Evolutionary conservation across 2,113 vertebrate species (phyloP).

Genomic region (Callaeas wilsoni): DNA sequence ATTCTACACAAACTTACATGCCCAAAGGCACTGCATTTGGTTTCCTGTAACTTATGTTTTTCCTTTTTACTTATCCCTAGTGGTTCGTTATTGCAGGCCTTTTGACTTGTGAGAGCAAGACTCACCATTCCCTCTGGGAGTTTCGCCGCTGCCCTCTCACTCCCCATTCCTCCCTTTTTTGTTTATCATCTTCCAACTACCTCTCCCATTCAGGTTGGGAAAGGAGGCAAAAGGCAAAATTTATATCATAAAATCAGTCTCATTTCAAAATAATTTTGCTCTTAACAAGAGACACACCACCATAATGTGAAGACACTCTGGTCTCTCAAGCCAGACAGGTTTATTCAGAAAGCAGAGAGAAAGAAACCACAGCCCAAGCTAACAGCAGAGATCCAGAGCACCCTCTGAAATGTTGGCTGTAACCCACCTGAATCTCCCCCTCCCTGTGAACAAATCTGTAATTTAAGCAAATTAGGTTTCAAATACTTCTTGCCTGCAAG

Average conservation of each 20-base stretch:
- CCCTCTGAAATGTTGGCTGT: background rate
- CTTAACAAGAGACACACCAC: background rate
- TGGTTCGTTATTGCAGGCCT: constrained; percentile 3
- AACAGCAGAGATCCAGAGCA: background rate
- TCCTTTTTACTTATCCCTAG: background rate
- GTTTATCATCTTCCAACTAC: background rate
- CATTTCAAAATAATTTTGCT: background rate
- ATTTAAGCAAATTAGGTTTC: background rate
- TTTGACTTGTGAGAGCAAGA: constrained; percentile 63
- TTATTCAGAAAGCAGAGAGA: background rate
- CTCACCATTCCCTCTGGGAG: constrained; percentile 25
- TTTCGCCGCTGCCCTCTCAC: background rate
- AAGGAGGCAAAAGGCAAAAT: constrained; percentile 15
- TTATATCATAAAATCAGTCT: background rate
- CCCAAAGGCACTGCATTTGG: background rate
- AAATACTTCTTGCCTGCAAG: background rate
- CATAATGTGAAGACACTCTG: background rate
- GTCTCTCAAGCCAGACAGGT: background rate
- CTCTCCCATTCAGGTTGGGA: background rate
- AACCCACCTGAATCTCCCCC: background rate
- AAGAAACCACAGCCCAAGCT: background rate
- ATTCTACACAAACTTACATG: background rate
- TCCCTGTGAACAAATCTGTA: background rate
- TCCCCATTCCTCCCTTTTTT: background rate
- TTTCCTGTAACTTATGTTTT: constrained; percentile 11